phyloP scores from a whole-genome alignment of 2,113 vertebrate species.

The Camelus dromedarius region DNA sequence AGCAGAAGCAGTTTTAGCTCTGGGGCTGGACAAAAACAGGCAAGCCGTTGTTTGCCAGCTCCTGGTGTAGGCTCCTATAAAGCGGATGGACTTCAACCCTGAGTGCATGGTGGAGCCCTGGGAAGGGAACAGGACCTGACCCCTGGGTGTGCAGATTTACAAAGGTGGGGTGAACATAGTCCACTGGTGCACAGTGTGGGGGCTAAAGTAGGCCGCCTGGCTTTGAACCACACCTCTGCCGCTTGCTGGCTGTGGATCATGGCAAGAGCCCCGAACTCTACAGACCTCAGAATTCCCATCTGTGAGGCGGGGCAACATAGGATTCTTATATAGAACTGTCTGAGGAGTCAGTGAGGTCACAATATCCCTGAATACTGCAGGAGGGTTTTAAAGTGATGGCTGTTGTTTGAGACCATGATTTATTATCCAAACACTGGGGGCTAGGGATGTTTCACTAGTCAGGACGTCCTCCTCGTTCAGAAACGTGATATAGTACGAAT shows the following conservation, averaged over 20 bases:
- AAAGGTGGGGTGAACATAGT: neutral
- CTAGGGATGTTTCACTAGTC: neutral
- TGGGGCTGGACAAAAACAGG: neutral
- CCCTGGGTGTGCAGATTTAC: neutral
- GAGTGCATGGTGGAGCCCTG: neutral
- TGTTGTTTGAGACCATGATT: neutral
- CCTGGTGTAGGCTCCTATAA: neutral
- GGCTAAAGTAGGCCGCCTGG: rapidly evolving
- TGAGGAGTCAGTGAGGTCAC: neutral
- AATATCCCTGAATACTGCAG: rapidly evolving
- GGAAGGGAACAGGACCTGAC: neutral
- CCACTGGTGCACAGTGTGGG: rapidly evolving
- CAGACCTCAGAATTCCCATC: neutral
- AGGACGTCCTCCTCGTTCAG: neutral
- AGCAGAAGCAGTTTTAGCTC: neutral
- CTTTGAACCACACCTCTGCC: neutral
- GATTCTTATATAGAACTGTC: neutral
- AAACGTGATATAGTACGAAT: neutral
- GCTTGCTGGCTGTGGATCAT: neutral
- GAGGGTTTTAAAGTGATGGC: neutral
- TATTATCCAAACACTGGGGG: neutral
- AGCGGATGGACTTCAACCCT: neutral
- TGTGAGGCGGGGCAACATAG: neutral
- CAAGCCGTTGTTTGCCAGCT: rapidly evolving
- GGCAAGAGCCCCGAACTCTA: neutral